Evolutionary conservation across 2,888 invertebrate genomes (phyloP).

Genomic region (Trissolcus japonicus): DNA sequence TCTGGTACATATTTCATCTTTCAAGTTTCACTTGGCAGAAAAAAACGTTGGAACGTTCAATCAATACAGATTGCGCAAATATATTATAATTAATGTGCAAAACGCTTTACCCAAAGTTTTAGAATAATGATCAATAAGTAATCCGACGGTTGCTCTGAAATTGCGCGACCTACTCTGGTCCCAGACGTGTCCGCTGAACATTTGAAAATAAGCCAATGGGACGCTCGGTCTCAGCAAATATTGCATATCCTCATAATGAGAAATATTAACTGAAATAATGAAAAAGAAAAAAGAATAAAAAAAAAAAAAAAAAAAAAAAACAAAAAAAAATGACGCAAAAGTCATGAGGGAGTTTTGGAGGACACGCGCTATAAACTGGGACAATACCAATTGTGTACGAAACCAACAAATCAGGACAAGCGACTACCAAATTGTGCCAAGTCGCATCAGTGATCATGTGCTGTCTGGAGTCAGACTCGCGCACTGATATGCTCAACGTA

Average conservation of each 20-base stretch:
- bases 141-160: constrained; percentile 74
- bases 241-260: constrained; percentile 76
- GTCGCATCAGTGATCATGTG: constrained; percentile 74
- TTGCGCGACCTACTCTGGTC: constrained; percentile 77
- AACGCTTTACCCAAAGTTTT: constrained; percentile 73
- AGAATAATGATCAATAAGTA: constrained; percentile 74
- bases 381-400: constrained; percentile 71
- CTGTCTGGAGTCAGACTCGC: constrained; percentile 75
- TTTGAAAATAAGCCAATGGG: constrained; percentile 75
- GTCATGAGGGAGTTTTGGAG: not conserved
- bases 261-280: constrained; percentile 72
- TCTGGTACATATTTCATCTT: not conserved
- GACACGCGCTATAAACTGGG: constrained; percentile 3
- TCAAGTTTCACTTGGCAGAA: not conserved
- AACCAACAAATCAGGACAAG: constrained; percentile 75
- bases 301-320: not conserved
- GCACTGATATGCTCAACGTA: constrained; percentile 74
- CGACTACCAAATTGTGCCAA: constrained; percentile 74
- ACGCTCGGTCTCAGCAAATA: constrained; percentile 76
- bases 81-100: not conserved
- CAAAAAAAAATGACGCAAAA: too few relatives aligned
- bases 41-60: not conserved
- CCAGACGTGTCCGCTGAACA: constrained; percentile 76
- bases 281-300: too few relatives aligned
- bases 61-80: not conserved